phyloP scores from a whole-genome alignment of 2,113 vertebrate species.

The Peromyscus polionotus region DNA sequence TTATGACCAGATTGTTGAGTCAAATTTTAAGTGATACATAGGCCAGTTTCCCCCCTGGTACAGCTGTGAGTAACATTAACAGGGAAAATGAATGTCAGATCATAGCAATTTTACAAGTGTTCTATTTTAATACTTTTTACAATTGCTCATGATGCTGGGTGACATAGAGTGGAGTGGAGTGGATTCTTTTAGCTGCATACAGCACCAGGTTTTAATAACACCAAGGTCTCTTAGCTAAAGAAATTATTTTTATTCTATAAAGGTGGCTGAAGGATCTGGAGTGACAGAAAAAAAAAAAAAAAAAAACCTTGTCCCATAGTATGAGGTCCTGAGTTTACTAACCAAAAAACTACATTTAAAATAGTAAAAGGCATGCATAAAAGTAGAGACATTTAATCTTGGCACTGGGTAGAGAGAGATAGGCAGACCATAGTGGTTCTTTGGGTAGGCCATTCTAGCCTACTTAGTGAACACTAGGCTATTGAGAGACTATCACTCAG shows the following conservation, averaged over 20 bases:
- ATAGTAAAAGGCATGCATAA: not conserved
- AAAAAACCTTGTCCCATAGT: not conserved
- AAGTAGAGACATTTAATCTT: not conserved
- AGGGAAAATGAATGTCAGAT: not conserved
- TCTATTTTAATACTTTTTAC: slow-evolving; percentile 1
- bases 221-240: not conserved
- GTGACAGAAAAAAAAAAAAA: not conserved
- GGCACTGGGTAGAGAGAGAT: not conserved
- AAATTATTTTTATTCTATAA: not conserved
- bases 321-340: not conserved
- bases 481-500: not conserved
- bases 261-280: not conserved
- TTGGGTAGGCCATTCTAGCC: too few species aligned
- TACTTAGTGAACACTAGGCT: not conserved
- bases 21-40: slow-evolving; percentile 66
- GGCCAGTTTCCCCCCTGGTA: not conserved
- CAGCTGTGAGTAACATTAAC: not conserved
- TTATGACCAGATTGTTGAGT: slow-evolving; percentile 64
- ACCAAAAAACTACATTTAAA: not conserved
- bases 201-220: not conserved
- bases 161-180: not conserved
- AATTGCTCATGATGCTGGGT: not conserved
- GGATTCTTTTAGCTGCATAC: not conserved
- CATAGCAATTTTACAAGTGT: slow-evolving; percentile 15
- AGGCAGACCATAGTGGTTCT: not conserved